Conservation (phyloP, 2,113 vertebrate genomes). For the Cynopterus brachyotis region DNA sequence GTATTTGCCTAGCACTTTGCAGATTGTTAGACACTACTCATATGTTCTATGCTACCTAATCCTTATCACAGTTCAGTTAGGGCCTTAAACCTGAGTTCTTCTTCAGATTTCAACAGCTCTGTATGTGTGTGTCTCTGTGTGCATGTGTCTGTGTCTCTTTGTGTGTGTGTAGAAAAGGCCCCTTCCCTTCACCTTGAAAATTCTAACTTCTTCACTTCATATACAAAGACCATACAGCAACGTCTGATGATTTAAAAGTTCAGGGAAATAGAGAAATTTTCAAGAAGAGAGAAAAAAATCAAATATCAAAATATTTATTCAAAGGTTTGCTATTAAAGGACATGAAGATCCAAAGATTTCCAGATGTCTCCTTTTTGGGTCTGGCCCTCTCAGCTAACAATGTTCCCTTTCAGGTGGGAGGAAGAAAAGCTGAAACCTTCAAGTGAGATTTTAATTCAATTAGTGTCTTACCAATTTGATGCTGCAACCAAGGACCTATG, state of each 20-base stretch:
- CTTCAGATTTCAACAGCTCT: neutral
- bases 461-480: constrained; percentile 67
- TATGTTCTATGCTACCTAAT: neutral
- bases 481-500: constrained; percentile 74
- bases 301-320: constrained; percentile 32
- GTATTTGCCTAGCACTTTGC: neutral
- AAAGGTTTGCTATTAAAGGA: neutral
- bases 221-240: neutral
- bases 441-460: constrained; percentile 79
- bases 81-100: neutral
- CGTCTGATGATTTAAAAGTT: neutral
- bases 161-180: neutral
- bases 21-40: neutral
- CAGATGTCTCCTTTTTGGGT: neutral
- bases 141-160: neutral
- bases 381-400: constrained; percentile 35
- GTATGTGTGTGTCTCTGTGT: neutral
- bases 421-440: constrained; percentile 43
- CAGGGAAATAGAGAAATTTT: constrained; percentile 21
- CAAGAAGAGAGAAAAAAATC: constrained; percentile 15
- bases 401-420: neutral
- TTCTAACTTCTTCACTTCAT: neutral
- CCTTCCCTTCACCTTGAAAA: constrained; percentile 8
- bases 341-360: neutral
- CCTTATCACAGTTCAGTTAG: neutral